Conservation (phyloP, 2,888 invertebrate species). For the Eucriotettix oculatus region DNA sequence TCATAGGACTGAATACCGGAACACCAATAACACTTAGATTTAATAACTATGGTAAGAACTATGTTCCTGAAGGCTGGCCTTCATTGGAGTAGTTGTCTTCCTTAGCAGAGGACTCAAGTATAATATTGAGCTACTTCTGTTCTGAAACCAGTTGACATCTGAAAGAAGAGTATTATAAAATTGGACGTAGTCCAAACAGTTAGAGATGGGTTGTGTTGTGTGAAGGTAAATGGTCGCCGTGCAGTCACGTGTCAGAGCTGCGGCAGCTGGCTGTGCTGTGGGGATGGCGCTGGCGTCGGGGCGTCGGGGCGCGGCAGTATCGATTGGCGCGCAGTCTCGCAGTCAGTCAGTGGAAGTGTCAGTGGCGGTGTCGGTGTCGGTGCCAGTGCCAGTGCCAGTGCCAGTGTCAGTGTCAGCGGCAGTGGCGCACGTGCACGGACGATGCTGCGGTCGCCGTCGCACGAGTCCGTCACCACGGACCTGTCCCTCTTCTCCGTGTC, state of each 20-base stretch:
- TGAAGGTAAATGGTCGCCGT: too few species aligned
- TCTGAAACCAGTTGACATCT: conserved; percentile 94
- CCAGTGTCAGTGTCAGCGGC: too few species aligned
- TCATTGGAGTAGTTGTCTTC: conserved; percentile 73
- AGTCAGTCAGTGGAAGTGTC: too few species aligned
- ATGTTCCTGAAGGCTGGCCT: conserved; percentile 78
- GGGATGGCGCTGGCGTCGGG: too few species aligned
- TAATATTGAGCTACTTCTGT: conserved; percentile 80
- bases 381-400: too few species aligned
- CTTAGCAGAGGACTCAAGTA: conserved; percentile 78
- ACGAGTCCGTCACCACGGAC: conserved; percentile 72
- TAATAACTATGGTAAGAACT: conserved; percentile 94
- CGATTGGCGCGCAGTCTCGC: too few species aligned
- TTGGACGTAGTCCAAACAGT: conserved; percentile 52
- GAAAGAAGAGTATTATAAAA: conserved; percentile 74
- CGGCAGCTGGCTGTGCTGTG: too few species aligned
- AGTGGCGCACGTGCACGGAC: conserved; percentile 24
- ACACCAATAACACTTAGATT: conserved; percentile 44
- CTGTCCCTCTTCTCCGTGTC: conserved; percentile 62
- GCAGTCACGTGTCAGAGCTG: too few species aligned
- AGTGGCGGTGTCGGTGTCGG: too few species aligned
- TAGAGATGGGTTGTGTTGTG: conserved; percentile 61
- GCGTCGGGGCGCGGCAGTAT: too few species aligned
- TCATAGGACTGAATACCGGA: too few species aligned
- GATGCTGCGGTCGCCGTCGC: conserved; percentile 59